Evolutionary conservation across 2,113 vertebrate genomes (phyloP).

Genomic region (Cisticola juncidis): DNA sequence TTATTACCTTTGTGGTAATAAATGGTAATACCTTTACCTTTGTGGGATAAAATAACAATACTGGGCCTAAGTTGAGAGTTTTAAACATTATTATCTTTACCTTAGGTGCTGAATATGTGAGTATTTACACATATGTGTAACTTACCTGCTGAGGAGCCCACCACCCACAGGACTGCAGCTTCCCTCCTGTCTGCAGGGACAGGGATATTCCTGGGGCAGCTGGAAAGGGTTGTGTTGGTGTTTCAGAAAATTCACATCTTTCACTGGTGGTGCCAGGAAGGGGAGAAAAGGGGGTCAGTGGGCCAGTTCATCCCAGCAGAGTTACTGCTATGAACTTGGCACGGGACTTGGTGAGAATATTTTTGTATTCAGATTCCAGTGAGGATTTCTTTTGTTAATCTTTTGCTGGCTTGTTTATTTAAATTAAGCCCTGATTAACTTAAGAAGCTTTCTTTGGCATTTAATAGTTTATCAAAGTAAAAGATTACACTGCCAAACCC

Average conservation of each 20-base stretch:
- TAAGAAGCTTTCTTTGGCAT: slow-evolving; percentile 45
- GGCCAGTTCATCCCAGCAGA: background rate
- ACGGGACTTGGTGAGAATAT: background rate
- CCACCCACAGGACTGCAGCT: background rate
- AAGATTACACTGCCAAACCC: background rate
- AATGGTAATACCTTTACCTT: background rate
- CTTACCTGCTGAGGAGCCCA: background rate
- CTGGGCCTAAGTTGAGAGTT: background rate
- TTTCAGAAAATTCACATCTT: background rate
- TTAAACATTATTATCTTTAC: background rate
- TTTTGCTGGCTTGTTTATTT: slow-evolving; percentile 25
- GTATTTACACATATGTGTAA: background rate
- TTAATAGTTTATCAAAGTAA: background rate
- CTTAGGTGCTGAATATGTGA: background rate
- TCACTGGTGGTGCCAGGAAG: background rate
- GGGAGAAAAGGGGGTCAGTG: background rate
- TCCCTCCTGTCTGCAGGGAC: accelerated
- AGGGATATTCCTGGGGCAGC: background rate
- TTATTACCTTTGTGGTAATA: background rate
- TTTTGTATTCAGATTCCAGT: background rate
- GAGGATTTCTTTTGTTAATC: slow-evolving; percentile 20
- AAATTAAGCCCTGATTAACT: slow-evolving; percentile 47
- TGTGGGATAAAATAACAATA: background rate
- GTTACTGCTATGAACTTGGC: background rate
- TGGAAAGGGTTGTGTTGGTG: background rate